These are phyloP conservation scores for Strix uralensis DNA, from an alignment of 2,113 vertebrate genomes.

Conservation along the genomic window DNA sequence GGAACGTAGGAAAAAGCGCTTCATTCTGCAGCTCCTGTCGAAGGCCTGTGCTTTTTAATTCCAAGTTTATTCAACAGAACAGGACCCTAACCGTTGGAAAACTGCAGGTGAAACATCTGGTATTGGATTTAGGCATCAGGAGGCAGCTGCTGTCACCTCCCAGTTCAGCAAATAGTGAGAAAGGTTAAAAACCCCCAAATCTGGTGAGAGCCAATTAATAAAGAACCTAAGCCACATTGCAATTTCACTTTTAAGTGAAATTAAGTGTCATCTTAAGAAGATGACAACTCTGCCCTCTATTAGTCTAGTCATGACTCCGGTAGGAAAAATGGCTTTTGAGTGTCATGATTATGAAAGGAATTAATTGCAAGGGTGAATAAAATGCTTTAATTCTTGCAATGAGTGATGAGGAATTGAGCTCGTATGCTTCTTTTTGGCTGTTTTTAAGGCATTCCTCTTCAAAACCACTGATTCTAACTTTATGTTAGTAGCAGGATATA, in stretches of 20 bases:
- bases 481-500: background rate
- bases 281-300: background rate
- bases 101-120: background rate
- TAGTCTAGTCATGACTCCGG: background rate
- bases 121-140: background rate
- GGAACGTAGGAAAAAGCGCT: background rate
- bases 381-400: background rate
- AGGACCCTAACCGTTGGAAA: background rate
- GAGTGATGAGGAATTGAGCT: constrained; percentile 5
- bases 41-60: background rate
- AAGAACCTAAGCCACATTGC: background rate
- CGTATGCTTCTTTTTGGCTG: background rate
- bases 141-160: background rate
- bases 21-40: background rate
- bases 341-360: background rate
- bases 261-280: background rate
- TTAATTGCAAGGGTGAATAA: background rate
- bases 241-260: background rate
- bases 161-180: background rate
- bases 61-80: background rate
- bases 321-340: background rate
- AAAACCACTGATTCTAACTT: background rate
- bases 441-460: constrained; percentile 55
- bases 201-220: background rate
- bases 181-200: background rate